These are phyloP conservation scores for Ailuropoda melanoleuca DNA, from an alignment of 2,113 vertebrate genomes.

Conservation along the genomic window DNA sequence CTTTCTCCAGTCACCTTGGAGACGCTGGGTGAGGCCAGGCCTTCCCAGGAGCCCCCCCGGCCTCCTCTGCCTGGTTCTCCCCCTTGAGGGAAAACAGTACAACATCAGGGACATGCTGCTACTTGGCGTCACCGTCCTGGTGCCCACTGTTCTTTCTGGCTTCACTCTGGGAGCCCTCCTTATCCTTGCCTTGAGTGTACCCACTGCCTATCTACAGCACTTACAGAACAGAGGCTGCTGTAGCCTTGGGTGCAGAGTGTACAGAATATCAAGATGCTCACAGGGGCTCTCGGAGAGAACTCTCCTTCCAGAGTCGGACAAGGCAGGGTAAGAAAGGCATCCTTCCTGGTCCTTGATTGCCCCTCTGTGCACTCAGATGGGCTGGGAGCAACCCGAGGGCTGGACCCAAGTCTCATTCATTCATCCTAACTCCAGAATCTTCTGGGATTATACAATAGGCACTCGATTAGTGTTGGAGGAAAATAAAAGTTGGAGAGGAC, in stretches of 20 bases:
- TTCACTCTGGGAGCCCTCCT: neutral
- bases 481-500: neutral
- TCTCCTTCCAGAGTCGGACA: neutral
- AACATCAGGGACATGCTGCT: neutral
- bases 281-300: rapidly evolving
- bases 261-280: neutral
- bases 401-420: neutral
- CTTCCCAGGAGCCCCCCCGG: neutral
- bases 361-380: neutral
- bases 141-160: neutral
- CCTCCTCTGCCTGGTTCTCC: neutral
- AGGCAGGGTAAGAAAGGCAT: neutral
- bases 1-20: neutral
- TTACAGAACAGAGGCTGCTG: neutral
- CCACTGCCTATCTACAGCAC: neutral
- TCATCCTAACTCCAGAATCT: neutral
- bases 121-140: neutral
- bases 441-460: neutral
- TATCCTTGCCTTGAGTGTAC: neutral
- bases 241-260: rapidly evolving
- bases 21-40: neutral
- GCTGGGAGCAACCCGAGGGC: neutral
- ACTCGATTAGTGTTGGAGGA: neutral
- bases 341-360: neutral
- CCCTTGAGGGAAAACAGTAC: neutral